These are phyloP conservation scores for Miltochrista miniata DNA, from an alignment of 2,888 invertebrate genomes.

Conservation along the genomic window DNA sequence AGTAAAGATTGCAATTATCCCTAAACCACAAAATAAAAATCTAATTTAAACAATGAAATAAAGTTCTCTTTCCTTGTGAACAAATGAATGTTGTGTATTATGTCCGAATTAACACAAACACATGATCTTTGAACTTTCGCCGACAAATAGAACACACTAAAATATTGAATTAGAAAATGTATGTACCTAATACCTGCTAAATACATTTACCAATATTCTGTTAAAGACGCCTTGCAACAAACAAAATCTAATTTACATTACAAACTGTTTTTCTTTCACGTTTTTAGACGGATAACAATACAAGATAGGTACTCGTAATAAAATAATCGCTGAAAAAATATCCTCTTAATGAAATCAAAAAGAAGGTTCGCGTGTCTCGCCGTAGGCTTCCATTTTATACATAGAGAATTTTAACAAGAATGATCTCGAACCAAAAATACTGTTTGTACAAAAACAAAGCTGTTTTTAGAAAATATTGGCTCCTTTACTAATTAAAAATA, in stretches of 20 bases:
- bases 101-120: not conserved
- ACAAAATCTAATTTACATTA: slow-evolving; percentile 13
- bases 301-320: slow-evolving; percentile 20
- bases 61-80: not conserved
- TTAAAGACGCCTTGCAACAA: not conserved
- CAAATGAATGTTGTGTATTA: not conserved
- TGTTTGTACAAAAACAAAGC: slow-evolving; percentile 9
- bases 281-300: slow-evolving; percentile 23
- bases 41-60: no score
- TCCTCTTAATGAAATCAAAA: slow-evolving; percentile 38
- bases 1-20: no score
- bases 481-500: slow-evolving; percentile 3
- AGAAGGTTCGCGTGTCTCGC: slow-evolving; percentile 36
- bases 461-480: slow-evolving; percentile 3
- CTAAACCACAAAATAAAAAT: no score
- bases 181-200: no score
- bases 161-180: slow-evolving; percentile 1
- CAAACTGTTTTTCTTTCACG: slow-evolving; percentile 18
- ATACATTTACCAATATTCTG: not conserved
- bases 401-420: slow-evolving; percentile 12
- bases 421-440: slow-evolving; percentile 2
- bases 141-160: not conserved
- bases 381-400: slow-evolving; percentile 30
- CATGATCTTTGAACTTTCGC: no score
- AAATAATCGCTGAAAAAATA: slow-evolving; percentile 28